A percentile compares a stretch with the other conserved stretches of the same genome.
Evolutionary conservation across 2,888 invertebrate species (phyloP).

Genomic region (Thera obeliscata): DNA sequence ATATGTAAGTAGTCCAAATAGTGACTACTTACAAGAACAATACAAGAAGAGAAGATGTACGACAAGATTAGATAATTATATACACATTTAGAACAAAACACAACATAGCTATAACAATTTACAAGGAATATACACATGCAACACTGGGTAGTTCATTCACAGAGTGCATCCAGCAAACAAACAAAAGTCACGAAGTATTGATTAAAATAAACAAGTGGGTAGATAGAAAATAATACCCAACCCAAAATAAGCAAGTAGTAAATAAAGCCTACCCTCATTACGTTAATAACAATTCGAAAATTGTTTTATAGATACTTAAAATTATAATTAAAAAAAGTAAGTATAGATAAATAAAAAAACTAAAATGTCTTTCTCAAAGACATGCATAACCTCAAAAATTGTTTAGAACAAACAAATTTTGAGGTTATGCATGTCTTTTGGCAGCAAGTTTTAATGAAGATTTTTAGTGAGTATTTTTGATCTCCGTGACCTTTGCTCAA

Average conservation of each 20-base stretch:
- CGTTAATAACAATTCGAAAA: too few relatives aligned
- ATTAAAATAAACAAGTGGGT: not conserved
- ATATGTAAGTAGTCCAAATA: too few relatives aligned
- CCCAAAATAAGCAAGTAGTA: too few relatives aligned
- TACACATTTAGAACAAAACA: not conserved
- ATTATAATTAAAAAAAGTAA: too few relatives aligned
- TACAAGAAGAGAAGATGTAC: not conserved
- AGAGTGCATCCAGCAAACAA: constrained; percentile 4
- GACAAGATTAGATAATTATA: not conserved
- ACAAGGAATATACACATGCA: constrained; percentile 12
- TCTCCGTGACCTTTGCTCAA: constrained; percentile 31
- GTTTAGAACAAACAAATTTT: too few relatives aligned
- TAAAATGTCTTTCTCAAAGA: too few relatives aligned
- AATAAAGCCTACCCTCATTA: not conserved
- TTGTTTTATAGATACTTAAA: too few relatives aligned
- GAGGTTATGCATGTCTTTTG: too few relatives aligned
- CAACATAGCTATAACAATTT: constrained; percentile 1
- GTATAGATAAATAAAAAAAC: too few relatives aligned
- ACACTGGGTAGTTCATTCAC: not conserved
- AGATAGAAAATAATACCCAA: not conserved
- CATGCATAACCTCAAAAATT: too few relatives aligned
- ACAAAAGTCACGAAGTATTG: constrained; percentile 36
- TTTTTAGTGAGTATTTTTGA: not conserved
- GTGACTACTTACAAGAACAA: too few relatives aligned
- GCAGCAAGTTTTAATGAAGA: not conserved